A percentile compares a stretch with the other conserved stretches of the same genome.
Evolutionary conservation across 2,113 vertebrate species (phyloP).

Genomic region (Takifugu bimaculatus): DNA sequence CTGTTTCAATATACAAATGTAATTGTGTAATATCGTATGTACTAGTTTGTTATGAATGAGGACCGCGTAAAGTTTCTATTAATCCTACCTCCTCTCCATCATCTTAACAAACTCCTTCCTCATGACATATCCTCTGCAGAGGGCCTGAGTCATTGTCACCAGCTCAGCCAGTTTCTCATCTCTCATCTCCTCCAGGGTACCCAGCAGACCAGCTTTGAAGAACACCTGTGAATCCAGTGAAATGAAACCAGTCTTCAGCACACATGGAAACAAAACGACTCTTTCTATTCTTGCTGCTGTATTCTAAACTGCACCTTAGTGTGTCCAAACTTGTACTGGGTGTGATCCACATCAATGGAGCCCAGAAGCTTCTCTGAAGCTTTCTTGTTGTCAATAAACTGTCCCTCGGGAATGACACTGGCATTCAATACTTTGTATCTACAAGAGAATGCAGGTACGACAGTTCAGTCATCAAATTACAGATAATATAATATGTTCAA

Average conservation of each 20-base stretch:
- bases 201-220: slow-evolving; percentile 92
- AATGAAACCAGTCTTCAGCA: background rate
- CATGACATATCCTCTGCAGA: slow-evolving; percentile 63
- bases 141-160: slow-evolving; percentile 75
- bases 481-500: background rate
- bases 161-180: slow-evolving; percentile 83
- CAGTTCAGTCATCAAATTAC: background rate
- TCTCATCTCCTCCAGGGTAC: slow-evolving; percentile 89
- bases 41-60: background rate
- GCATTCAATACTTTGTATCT: slow-evolving; percentile 77
- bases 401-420: slow-evolving; percentile 81
- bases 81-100: slow-evolving; percentile 60
- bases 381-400: slow-evolving; percentile 88
- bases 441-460: background rate
- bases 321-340: slow-evolving; percentile 86
- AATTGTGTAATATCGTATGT: background rate
- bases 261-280: background rate
- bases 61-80: background rate
- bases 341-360: slow-evolving; percentile 84
- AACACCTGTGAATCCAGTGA: slow-evolving; percentile 78
- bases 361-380: slow-evolving; percentile 84
- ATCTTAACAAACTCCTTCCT: slow-evolving; percentile 71
- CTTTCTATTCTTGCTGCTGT: background rate
- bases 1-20: background rate
- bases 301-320: slow-evolving; percentile 76